Percentiles rank a stretch among this genome's conserved stretches.
Evolutionary conservation across 2,113 vertebrate genomes (phyloP).

Genomic region (Nerophis lumbriciformis): DNA sequence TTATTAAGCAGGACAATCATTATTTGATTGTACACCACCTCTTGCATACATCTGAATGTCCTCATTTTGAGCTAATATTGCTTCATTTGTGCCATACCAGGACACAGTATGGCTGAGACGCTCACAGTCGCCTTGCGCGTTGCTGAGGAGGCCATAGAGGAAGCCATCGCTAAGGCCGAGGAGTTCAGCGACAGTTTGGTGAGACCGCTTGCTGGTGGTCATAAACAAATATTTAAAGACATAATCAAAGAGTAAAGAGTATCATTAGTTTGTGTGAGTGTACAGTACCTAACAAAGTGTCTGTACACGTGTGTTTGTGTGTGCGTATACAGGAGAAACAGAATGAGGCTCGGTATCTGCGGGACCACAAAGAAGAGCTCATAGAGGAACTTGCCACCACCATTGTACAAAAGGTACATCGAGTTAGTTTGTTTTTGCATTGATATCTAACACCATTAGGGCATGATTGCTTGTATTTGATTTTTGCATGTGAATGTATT

Average conservation of each 20-base stretch:
- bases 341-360: constrained; percentile 91
- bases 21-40: too few species aligned
- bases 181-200: constrained; percentile 91
- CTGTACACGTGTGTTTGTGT: neutral
- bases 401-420: constrained; percentile 90
- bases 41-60: too few species aligned
- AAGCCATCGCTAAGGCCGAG: constrained; percentile 92
- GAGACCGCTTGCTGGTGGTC: constrained; percentile 27
- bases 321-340: constrained; percentile 86
- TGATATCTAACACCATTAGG: neutral
- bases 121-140: constrained; percentile 90
- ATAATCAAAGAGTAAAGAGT: too few species aligned
- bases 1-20: too few species aligned
- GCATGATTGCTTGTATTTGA: too few species aligned
- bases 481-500: too few species aligned
- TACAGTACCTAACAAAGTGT: constrained; percentile 14
- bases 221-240: too few species aligned
- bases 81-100: constrained; percentile 48
- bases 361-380: constrained; percentile 91
- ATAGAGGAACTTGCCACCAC: constrained; percentile 92
- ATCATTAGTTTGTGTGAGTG: neutral
- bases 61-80: too few species aligned
- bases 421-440: constrained; percentile 1
- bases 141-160: constrained; percentile 94
- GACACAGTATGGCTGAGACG: constrained; percentile 94